Conservation (phyloP, 2,888 invertebrate genomes). For the Sinelater perroti region DNA sequence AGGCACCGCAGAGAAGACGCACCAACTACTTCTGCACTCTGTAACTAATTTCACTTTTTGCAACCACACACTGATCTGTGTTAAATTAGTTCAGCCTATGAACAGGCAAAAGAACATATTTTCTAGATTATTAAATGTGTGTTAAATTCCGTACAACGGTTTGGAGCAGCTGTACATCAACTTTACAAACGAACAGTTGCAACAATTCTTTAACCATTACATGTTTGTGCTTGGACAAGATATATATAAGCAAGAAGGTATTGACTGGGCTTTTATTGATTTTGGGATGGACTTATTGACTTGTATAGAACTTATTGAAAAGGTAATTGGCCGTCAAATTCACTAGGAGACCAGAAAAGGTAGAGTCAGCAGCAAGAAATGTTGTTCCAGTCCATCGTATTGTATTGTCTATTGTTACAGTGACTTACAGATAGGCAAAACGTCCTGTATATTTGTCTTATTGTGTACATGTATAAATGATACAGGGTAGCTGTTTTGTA, state of each 20-base stretch:
- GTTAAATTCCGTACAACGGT: too few relatives aligned
- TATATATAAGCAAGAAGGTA: constrained; percentile 92
- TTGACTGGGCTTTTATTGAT: constrained; percentile 86
- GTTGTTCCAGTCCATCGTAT: background rate
- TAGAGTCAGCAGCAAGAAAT: background rate
- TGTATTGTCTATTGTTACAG: background rate
- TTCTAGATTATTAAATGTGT: too few relatives aligned
- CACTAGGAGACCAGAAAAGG: background rate
- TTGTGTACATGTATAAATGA: background rate
- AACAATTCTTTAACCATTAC: constrained; percentile 99
- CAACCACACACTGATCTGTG: background rate
- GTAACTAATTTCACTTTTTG: too few relatives aligned
- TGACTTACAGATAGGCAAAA: too few relatives aligned
- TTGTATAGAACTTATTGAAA: background rate
- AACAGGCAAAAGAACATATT: constrained; percentile 54
- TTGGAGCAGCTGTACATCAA: constrained; percentile 99
- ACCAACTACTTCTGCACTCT: too few relatives aligned
- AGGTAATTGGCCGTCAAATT: background rate
- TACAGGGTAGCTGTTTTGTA: too few relatives aligned
- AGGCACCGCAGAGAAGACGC: too few relatives aligned
- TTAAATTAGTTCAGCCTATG: background rate
- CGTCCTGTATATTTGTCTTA: background rate
- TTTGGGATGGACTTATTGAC: constrained; percentile 78
- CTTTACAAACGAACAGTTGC: constrained; percentile 99
- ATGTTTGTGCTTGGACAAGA: constrained; percentile 99